phyloP scores from a whole-genome alignment of 2,797 vertebrate genomes.

The Dipus sagitta region DNA sequence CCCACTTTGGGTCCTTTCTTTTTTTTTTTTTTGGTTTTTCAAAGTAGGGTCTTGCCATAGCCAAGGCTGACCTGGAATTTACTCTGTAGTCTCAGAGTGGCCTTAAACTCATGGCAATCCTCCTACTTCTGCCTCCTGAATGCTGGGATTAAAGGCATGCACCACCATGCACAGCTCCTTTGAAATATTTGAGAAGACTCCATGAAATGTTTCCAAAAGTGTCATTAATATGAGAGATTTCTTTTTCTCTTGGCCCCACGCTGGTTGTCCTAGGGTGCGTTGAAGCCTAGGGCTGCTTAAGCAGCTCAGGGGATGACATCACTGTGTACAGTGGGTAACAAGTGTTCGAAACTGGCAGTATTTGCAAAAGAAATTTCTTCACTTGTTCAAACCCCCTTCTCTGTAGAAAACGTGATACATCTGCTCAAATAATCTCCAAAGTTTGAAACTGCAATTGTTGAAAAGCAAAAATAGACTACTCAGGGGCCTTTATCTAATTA shows the following conservation, averaged over 20 bases:
- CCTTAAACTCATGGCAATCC: too few species aligned
- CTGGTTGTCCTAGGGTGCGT: neutral
- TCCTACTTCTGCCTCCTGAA: too few species aligned
- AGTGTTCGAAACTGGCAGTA: conserved; percentile 13
- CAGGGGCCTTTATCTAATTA: conserved; percentile 64
- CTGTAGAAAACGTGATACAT: conserved; percentile 43
- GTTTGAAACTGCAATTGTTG: conserved; percentile 38
- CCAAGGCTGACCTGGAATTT: too few species aligned
- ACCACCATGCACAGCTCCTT: too few species aligned
- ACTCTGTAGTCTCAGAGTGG: too few species aligned
- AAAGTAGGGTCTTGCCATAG: too few species aligned
- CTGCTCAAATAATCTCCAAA: conserved; percentile 22
- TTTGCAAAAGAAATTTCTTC: conserved; percentile 35
- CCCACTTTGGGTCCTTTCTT: neutral
- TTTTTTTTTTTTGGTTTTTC: too few species aligned
- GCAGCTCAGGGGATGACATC: conserved; percentile 38
- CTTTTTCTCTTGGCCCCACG: conserved; percentile 2
- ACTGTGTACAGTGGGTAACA: conserved; percentile 25
- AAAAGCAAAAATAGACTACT: conserved; percentile 54
- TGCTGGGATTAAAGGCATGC: too few species aligned
- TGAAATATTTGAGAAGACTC: conserved; percentile 47
- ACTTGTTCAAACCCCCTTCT: conserved; percentile 15
- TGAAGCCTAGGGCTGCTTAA: neutral
- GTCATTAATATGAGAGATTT: conserved; percentile 36
- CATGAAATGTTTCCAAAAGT: conserved; percentile 49